Evolutionary conservation across 1,140 invertebrate species (phyloP).

Genomic region (Papilio glaucus): DNA sequence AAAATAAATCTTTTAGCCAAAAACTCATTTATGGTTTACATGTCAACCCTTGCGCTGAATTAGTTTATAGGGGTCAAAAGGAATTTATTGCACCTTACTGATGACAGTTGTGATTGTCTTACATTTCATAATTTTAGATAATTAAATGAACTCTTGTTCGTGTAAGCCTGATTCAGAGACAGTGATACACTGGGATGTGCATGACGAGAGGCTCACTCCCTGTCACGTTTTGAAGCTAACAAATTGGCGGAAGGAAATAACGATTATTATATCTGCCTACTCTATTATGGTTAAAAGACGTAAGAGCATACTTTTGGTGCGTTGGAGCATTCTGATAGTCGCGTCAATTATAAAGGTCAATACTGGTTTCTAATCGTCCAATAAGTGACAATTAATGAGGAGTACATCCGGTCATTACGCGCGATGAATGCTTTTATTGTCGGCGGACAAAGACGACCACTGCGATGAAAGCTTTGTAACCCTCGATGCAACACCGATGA

Average conservation of each 20-base stretch:
- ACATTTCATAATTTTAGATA: too few species aligned
- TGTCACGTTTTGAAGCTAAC: too few species aligned
- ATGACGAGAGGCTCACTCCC: too few species aligned
- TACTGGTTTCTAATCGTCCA: constrained; percentile 41
- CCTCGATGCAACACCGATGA: constrained; percentile 46
- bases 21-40: not conserved
- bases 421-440: constrained; percentile 55
- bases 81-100: too few species aligned
- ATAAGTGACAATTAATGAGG: constrained; percentile 54
- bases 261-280: not conserved
- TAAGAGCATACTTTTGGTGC: not conserved
- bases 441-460: constrained; percentile 38
- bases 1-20: not conserved
- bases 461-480: constrained; percentile 61
- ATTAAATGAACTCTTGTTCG: too few species aligned
- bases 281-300: not conserved
- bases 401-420: constrained; percentile 45
- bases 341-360: constrained; percentile 4
- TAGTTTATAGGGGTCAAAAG: not conserved
- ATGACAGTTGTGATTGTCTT: too few species aligned
- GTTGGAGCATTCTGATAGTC: not conserved
- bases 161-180: too few species aligned
- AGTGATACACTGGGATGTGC: too few species aligned
- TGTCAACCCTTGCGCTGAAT: not conserved
- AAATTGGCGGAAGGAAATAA: not conserved